Percentiles rank a stretch among this genome's conserved stretches.
phyloP scores from a whole-genome alignment of 2,888 invertebrate genomes.

The Alloplasta piceator region DNA sequence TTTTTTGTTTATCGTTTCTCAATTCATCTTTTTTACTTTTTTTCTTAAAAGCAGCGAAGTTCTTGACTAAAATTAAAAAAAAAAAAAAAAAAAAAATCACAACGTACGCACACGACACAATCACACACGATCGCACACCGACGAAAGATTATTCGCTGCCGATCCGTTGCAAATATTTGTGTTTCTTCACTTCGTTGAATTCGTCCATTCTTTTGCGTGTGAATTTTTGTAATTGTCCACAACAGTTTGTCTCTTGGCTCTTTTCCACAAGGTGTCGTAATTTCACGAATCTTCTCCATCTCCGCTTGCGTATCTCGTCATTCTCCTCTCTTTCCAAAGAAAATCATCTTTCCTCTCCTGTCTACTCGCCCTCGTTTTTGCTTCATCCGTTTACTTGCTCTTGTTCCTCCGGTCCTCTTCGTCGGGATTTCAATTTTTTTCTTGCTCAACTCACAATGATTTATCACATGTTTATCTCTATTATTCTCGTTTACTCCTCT shows the following conservation, averaged over 20 bases:
- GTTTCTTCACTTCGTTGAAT: constrained; percentile 15
- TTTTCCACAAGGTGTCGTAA: constrained; percentile 17
- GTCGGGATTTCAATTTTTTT: constrained; percentile 57
- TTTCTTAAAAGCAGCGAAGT: constrained; percentile 59
- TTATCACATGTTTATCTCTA: constrained; percentile 82
- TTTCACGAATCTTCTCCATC: constrained; percentile 18
- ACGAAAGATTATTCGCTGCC: background rate
- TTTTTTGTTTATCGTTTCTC: constrained; percentile 64
- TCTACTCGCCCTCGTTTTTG: constrained; percentile 19
- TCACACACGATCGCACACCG: constrained; percentile 16
- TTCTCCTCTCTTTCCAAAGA: constrained; percentile 30
- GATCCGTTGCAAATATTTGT: constrained; percentile 17
- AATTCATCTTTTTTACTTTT: constrained; percentile 74
- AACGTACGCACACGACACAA: constrained; percentile 38
- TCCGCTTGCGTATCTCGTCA: constrained; percentile 3
- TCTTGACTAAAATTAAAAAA: constrained; percentile 35
- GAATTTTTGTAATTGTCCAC: background rate
- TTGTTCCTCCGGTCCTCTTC: constrained; percentile 26
- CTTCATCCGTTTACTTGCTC: background rate
- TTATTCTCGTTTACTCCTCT: constrained; percentile 60
- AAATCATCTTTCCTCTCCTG: constrained; percentile 1
- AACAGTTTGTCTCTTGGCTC: constrained; percentile 41
- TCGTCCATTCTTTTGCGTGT: constrained; percentile 28
- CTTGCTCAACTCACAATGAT: constrained; percentile 79
- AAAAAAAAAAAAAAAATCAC: constrained; percentile 35